Conservation (phyloP, 1,140 invertebrate species). For the Diploscapter pachys region DNA sequence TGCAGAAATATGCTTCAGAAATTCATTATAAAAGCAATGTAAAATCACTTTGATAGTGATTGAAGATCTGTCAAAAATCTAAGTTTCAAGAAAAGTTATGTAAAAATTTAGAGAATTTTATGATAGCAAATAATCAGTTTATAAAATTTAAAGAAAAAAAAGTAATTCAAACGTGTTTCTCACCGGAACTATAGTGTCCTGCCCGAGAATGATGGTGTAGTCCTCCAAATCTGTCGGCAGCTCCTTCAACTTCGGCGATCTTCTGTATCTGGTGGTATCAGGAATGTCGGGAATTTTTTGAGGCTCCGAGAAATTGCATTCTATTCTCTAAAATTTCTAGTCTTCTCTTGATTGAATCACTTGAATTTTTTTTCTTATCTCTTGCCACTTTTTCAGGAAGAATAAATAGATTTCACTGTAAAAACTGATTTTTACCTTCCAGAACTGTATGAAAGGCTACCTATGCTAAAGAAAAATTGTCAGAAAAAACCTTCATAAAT, state of each 20-base stretch:
- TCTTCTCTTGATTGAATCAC: too few species aligned
- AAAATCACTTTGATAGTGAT: too few species aligned
- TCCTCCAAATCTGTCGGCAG: conserved; percentile 43
- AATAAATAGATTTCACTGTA: too few species aligned
- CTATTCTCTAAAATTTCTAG: too few species aligned
- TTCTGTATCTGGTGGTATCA: neutral
- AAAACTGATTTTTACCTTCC: too few species aligned
- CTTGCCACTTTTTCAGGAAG: neutral
- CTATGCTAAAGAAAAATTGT: conserved; percentile 6
- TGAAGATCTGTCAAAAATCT: too few species aligned
- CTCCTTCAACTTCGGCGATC: neutral
- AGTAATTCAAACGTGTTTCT: neutral
- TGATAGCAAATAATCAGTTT: neutral
- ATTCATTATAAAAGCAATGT: too few species aligned
- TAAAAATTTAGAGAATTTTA: neutral
- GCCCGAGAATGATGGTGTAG: conserved; percentile 54
- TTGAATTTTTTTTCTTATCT: neutral
- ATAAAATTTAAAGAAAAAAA: conserved; percentile 15
- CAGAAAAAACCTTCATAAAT: neutral
- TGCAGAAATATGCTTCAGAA: too few species aligned
- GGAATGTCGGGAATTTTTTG: too few species aligned
- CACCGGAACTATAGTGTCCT: conserved; percentile 59
- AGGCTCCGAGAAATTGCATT: too few species aligned
- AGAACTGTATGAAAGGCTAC: neutral
- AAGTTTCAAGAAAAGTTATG: conserved; percentile 14